A percentile compares a stretch with the other conserved stretches of the same genome.
phyloP scores from a whole-genome alignment of 2,888 invertebrate species.

The Ariolimax columbianus region DNA sequence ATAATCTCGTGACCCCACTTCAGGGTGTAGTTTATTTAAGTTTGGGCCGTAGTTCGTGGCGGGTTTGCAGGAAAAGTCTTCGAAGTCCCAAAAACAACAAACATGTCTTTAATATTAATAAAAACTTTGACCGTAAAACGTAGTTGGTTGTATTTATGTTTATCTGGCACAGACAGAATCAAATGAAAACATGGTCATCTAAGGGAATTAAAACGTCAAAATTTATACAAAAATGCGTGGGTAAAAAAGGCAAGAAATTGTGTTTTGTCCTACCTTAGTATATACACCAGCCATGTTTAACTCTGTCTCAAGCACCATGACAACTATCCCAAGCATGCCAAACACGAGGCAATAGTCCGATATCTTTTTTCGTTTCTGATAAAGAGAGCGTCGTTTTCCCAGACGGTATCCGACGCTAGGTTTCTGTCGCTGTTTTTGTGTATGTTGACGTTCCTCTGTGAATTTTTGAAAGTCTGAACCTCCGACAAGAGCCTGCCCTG shows the following conservation, averaged over 20 bases:
- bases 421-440: conserved; percentile 65
- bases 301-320: conserved; percentile 99
- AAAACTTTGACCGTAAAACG: no score
- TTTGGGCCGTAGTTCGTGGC: no score
- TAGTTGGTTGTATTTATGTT: no score
- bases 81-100: no score
- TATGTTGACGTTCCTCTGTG: conserved; percentile 81
- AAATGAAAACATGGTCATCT: no score
- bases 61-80: no score
- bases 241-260: background rate
- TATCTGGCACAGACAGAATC: no score
- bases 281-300: conserved; percentile 94
- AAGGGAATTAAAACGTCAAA: no score
- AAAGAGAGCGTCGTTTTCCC: conserved; percentile 97
- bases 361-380: conserved; percentile 98
- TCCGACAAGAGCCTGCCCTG: conserved; percentile 92
- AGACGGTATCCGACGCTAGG: conserved; percentile 86
- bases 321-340: conserved; percentile 99
- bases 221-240: no score
- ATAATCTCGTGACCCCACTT: no score
- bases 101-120: no score
- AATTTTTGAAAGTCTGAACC: conserved; percentile 94
- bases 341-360: conserved; percentile 99
- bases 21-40: no score
- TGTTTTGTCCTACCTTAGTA: conserved; percentile 64